A percentile compares a stretch with the other conserved stretches of the same genome.
Evolutionary conservation across 1,140 invertebrate species (phyloP).

Genomic region (Orius insidiosus): DNA sequence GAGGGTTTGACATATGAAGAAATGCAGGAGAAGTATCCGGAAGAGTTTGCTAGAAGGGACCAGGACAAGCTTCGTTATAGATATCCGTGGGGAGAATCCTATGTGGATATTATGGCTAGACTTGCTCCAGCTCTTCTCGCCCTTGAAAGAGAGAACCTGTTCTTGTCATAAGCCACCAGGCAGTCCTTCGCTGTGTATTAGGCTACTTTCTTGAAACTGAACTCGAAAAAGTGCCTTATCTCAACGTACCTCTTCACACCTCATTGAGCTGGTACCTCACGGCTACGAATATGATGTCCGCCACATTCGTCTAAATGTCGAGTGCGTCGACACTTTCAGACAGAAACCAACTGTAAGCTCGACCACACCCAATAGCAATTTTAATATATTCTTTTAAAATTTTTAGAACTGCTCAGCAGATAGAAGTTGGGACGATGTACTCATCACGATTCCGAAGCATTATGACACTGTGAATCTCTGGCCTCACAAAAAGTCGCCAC

Average conservation of each 20-base stretch:
- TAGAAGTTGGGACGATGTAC: slow-evolving; percentile 41
- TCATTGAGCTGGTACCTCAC: slow-evolving; percentile 65
- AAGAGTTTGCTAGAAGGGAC: slow-evolving; percentile 79
- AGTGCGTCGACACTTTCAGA: slow-evolving; percentile 70
- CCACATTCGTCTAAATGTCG: slow-evolving; percentile 58
- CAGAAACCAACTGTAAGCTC: slow-evolving; percentile 39
- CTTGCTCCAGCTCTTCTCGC: slow-evolving; percentile 62
- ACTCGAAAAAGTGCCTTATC: slow-evolving; percentile 71
- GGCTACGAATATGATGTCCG: slow-evolving; percentile 73
- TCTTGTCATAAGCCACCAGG: slow-evolving; percentile 77
- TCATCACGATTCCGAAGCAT: slow-evolving; percentile 50
- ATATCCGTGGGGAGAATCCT: slow-evolving; percentile 82
- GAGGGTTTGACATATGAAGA: slow-evolving; percentile 88
- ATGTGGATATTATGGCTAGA: slow-evolving; percentile 71
- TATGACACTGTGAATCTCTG: slow-evolving; percentile 30
- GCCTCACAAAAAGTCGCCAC: not conserved
- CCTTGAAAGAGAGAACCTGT: slow-evolving; percentile 69
- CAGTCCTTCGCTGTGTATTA: slow-evolving; percentile 75
- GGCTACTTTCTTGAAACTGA: slow-evolving; percentile 78
- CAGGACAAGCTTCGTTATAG: slow-evolving; percentile 83
- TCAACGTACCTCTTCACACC: slow-evolving; percentile 84
- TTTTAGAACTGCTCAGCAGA: slow-evolving; percentile 43
- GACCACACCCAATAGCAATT: not conserved
- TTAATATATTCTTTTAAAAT: too few relatives aligned
- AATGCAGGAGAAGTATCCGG: slow-evolving; percentile 73